Evolutionary conservation across 2,888 invertebrate genomes (phyloP).

Genomic region (Sarcophaga carnaria): DNA sequence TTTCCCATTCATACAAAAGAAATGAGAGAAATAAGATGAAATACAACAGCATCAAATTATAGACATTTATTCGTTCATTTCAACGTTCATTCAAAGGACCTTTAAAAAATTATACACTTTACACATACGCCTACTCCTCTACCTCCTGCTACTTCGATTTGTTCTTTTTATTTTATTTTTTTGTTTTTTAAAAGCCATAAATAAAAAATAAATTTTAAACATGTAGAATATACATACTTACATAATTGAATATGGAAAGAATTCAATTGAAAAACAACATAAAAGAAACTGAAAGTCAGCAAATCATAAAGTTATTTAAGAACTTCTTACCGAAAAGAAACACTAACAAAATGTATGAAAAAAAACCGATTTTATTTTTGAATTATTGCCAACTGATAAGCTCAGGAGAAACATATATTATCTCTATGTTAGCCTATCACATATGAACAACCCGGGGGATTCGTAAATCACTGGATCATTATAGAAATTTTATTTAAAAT

Average conservation of each 20-base stretch:
- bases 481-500: no score
- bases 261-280: background rate
- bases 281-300: constrained; percentile 43
- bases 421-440: background rate
- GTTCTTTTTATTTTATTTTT: no score
- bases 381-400: constrained; percentile 45
- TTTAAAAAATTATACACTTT: constrained; percentile 35
- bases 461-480: background rate
- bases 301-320: constrained; percentile 55
- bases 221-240: background rate
- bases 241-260: background rate
- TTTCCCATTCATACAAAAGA: constrained; percentile 37
- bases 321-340: constrained; percentile 3
- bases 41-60: constrained; percentile 64
- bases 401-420: constrained; percentile 1
- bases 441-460: background rate
- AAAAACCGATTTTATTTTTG: constrained; percentile 9
- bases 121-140: constrained; percentile 21
- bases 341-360: constrained; percentile 39
- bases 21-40: constrained; percentile 2
- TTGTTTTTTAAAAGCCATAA: background rate
- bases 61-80: constrained; percentile 48
- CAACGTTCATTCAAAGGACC: constrained; percentile 47
- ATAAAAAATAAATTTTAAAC: constrained; percentile 47
- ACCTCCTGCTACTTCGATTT: background rate